Evolutionary conservation across 2,888 invertebrate species (phyloP).

Genomic region (Stenoptilia bipunctidactyla): DNA sequence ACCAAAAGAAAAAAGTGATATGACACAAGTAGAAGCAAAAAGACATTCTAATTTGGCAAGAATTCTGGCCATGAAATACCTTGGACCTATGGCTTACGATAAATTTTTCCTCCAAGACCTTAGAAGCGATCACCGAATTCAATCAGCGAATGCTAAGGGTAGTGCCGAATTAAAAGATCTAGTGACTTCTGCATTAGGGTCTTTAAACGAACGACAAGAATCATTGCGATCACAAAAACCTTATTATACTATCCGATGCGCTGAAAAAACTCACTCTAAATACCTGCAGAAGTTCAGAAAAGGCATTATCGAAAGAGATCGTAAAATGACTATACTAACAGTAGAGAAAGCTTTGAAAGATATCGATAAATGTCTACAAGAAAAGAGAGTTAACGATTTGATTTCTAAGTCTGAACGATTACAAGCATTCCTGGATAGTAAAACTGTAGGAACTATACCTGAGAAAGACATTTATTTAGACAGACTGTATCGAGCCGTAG

Average conservation of each 20-base stretch:
- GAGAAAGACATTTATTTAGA: constrained; percentile 54
- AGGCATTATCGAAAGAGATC: constrained; percentile 38
- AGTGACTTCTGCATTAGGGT: constrained; percentile 40
- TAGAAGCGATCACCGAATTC: constrained; percentile 36
- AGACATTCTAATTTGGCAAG: constrained; percentile 44
- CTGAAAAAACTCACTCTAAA: constrained; percentile 53
- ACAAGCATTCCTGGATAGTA: constrained; percentile 51
- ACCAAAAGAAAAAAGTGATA: constrained; percentile 31
- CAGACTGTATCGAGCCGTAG: constrained; percentile 50
- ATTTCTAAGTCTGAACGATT: constrained; percentile 56
- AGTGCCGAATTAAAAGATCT: constrained; percentile 31
- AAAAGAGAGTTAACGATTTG: constrained; percentile 45
- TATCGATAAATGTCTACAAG: constrained; percentile 43
- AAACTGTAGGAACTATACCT: constrained; percentile 49
- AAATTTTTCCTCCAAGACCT: constrained; percentile 55
- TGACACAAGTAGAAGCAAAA: constrained; percentile 55
- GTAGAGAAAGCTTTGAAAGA: constrained; percentile 43
- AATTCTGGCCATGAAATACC: constrained; percentile 60
- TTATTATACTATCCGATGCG: constrained; percentile 52
- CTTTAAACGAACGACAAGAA: constrained; percentile 49
- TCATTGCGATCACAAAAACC: constrained; percentile 56
- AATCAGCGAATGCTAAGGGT: constrained; percentile 47
- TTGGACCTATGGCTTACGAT: constrained; percentile 62
- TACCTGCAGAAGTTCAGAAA: constrained; percentile 49
- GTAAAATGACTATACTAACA: constrained; percentile 44